Conservation (phyloP, 2,113 vertebrate species). For the Cromileptes altivelis region DNA sequence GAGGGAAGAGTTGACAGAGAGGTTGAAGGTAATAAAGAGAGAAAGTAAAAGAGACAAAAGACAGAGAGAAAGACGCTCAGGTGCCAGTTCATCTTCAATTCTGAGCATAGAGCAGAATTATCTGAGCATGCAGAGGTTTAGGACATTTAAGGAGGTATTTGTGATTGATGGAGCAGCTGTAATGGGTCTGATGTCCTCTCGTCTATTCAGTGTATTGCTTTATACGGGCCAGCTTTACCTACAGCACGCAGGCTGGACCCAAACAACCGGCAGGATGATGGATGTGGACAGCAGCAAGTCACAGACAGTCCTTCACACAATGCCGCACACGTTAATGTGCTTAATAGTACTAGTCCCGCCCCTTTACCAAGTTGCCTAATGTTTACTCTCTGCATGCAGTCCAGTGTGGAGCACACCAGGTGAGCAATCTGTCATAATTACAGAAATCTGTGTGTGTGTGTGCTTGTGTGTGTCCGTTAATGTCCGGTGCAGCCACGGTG, state of each 20-base stretch:
- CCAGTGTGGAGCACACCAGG: slow-evolving; percentile 43
- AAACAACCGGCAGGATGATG: slow-evolving; percentile 85
- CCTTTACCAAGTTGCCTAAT: slow-evolving; percentile 71
- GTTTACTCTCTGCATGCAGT: slow-evolving; percentile 65
- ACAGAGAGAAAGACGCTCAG: too few species aligned
- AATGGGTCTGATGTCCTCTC: slow-evolving; percentile 41
- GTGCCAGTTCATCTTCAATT: slow-evolving; percentile 7
- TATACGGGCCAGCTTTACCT: slow-evolving; percentile 72
- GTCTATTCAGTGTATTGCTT: slow-evolving; percentile 44
- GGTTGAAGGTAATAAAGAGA: neutral
- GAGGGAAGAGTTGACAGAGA: slow-evolving; percentile 29
- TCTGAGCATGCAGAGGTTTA: slow-evolving; percentile 26
- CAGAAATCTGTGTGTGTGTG: slow-evolving; percentile 20
- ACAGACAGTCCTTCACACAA: slow-evolving; percentile 84
- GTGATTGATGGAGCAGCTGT: slow-evolving; percentile 49
- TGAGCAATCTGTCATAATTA: slow-evolving; percentile 74
- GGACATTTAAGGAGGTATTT: slow-evolving; percentile 5
- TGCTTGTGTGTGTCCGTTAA: slow-evolving; percentile 21
- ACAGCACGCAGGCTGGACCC: slow-evolving; percentile 80
- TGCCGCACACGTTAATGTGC: slow-evolving; percentile 80
- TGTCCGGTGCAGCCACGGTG: slow-evolving; percentile 43
- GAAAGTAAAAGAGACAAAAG: too few species aligned
- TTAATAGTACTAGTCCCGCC: slow-evolving; percentile 79
- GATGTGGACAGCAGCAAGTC: slow-evolving; percentile 79
- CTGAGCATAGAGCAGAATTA: neutral